Conservation (phyloP, 2,888 invertebrate genomes). For the Sylvicola fuscatus region DNA sequence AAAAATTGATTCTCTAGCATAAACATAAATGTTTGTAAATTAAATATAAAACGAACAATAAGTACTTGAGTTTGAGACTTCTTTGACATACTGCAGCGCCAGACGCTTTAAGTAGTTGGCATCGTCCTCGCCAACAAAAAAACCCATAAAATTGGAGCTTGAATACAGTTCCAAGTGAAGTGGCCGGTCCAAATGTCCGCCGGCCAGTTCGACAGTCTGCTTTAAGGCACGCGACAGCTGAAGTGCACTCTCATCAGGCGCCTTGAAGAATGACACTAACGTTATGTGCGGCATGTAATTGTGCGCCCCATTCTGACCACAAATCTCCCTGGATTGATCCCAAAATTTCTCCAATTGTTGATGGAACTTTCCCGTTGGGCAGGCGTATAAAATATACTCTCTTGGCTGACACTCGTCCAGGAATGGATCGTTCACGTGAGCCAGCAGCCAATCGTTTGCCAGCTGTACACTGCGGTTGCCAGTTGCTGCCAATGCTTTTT, state of each 20-base stretch:
- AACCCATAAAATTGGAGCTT: slow-evolving; percentile 78
- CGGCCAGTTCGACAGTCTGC: slow-evolving; percentile 48
- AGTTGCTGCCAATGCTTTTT: slow-evolving; percentile 77
- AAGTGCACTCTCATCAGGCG: slow-evolving; percentile 50
- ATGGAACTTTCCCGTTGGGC: slow-evolving; percentile 57
- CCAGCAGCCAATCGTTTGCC: slow-evolving; percentile 78
- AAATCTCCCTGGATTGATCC: slow-evolving; percentile 48
- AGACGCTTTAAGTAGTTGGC: slow-evolving; percentile 61
- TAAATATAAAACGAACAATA: slow-evolving; percentile 9
- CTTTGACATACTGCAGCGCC: slow-evolving; percentile 60
- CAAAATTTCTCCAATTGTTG: slow-evolving; percentile 52
- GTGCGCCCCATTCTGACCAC: slow-evolving; percentile 80
- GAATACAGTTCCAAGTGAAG: slow-evolving; percentile 62
- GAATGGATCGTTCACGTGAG: slow-evolving; percentile 68
- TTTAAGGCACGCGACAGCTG: slow-evolving; percentile 50
- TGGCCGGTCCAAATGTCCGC: slow-evolving; percentile 40
- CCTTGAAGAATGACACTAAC: slow-evolving; percentile 75
- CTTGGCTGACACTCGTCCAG: slow-evolving; percentile 57
- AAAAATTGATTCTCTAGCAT: too few species aligned
- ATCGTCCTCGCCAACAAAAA: slow-evolving; percentile 67
- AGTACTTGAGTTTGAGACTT: slow-evolving; percentile 55
- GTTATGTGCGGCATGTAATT: slow-evolving; percentile 82
- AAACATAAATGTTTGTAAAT: too few species aligned
- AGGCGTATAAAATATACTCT: slow-evolving; percentile 74
- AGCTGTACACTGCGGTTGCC: slow-evolving; percentile 73